Evolutionary conservation across 2,888 invertebrate genomes (phyloP), one percentile per base, ranked within the genome.

Genomic region (Caenorhabditis drosophilae): DNA sequence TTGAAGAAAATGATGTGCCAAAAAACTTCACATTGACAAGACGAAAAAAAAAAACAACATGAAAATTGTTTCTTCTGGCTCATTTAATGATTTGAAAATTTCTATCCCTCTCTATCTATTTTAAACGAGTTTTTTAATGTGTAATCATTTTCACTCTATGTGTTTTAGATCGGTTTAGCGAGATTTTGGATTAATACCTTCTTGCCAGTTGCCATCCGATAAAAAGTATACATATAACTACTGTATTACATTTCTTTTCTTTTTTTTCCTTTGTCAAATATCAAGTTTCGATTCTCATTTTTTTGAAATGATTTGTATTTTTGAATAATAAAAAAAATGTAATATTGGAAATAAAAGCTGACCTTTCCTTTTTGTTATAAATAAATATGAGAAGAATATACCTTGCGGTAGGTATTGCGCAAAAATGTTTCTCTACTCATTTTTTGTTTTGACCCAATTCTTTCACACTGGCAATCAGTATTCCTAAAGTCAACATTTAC

Each of bases 121-220:
- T 42, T 22, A 18, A 18, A 20, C 40, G 20, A 40, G 20, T 40
- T 22, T 40, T 40, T 40, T 40, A n/a, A 20, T 18, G 18, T 18
- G 36, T 4, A 40, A n/a, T n/a, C n/a, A n/a, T n/a, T n/a, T n/a
- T n/a, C n/a, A n/a, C n/a, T n/a, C 40, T 22, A 40, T 40, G 20
- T 40, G 40, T 40, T 40, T n/a, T 16, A n/a, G 40, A 40, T 40
- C 18, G n/a, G n/a, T 20, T 40, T 40, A 40, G 40, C 40, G 20
- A 40, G 20, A 22, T 40, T 35, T 52, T 52, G 49, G 38, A 49
- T 53, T 53, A 34, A 23, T 31, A 27, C 48, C 51, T 50, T 50
- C 51, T 25, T 51, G 42, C 52, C 47, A 25, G 31, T 47, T 56
- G 31, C 40, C 38, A 25, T 62, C 26, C n/a, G 48, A 40, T 41